Evolutionary conservation across 2,113 vertebrate species (phyloP).

Genomic region (Sinocyclocheilus anophthalmus): DNA sequence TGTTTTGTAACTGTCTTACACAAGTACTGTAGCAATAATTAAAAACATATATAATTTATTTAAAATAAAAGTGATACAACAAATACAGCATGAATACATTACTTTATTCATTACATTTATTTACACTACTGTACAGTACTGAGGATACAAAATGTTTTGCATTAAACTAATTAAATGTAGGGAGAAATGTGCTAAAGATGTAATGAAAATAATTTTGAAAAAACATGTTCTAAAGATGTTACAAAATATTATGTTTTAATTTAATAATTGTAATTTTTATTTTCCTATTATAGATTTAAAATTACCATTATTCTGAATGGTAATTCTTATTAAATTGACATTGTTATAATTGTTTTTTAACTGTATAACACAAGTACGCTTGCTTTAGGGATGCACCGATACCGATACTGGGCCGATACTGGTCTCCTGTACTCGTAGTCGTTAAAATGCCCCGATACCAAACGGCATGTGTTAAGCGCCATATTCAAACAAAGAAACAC

Average conservation of each 20-base stretch:
- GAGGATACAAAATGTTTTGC: neutral
- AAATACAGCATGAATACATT: neutral
- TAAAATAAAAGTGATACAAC: neutral
- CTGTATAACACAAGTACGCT: too few species aligned
- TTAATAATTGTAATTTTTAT: neutral
- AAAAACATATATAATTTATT: neutral
- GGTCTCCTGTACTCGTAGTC: too few species aligned
- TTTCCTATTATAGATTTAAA: too few species aligned
- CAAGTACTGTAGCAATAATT: neutral
- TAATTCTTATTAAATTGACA: too few species aligned
- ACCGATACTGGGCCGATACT: too few species aligned
- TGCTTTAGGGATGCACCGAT: too few species aligned
- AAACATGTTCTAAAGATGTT: neutral
- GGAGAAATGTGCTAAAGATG: neutral
- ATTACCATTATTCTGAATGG: too few species aligned
- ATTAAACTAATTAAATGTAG: neutral
- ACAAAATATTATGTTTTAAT: neutral
- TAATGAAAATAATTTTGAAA: neutral
- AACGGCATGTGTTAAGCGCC: too few species aligned
- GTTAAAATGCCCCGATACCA: too few species aligned
- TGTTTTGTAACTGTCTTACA: neutral
- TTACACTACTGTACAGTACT: neutral
- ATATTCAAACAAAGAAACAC: too few species aligned
- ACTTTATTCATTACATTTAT: neutral
- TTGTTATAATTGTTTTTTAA: too few species aligned